These are phyloP conservation scores for Cerceris rybyensis DNA, from an alignment of 2,888 invertebrate species.

Conservation along the genomic window DNA sequence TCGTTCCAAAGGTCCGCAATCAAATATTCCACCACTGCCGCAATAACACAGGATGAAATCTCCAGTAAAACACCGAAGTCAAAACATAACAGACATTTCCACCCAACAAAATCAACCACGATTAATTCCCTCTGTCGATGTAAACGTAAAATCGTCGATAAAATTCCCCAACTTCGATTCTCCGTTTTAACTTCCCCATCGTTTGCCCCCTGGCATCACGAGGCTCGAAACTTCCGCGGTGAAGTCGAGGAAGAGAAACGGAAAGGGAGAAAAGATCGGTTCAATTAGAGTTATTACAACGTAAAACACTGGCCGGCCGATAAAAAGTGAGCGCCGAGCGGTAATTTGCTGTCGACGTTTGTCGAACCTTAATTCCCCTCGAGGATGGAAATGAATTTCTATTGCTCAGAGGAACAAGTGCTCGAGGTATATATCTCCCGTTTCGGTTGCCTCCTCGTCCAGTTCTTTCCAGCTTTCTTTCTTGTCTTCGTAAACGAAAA, in stretches of 20 bases:
- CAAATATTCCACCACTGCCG: too few relatives aligned
- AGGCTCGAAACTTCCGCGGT: constrained; percentile 5
- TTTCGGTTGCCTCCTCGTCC: background rate
- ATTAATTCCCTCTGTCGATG: too few relatives aligned
- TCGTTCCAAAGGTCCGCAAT: too few relatives aligned
- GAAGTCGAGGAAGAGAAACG: background rate
- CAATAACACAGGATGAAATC: too few relatives aligned
- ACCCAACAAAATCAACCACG: too few relatives aligned
- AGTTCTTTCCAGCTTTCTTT: background rate
- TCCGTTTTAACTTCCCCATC: background rate
- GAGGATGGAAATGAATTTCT: constrained; percentile 57
- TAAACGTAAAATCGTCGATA: too few relatives aligned
- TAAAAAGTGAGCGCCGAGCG: constrained; percentile 37
- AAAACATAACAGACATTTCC: too few relatives aligned
- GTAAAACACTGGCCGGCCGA: constrained; percentile 25
- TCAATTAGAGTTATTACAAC: constrained; percentile 45
- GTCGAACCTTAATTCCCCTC: constrained; percentile 52
- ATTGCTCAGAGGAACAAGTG: too few relatives aligned
- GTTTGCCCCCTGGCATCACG: background rate
- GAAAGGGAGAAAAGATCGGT: constrained; percentile 28
- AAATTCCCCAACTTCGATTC: background rate
- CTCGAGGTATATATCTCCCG: constrained; percentile 15
- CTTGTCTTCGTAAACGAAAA: background rate
- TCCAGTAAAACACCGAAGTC: too few relatives aligned
- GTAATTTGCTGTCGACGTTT: constrained; percentile 41